These are phyloP conservation scores for Platichthys stellatus DNA, from an alignment of 2,113 vertebrate genomes.

Conservation along the genomic window DNA sequence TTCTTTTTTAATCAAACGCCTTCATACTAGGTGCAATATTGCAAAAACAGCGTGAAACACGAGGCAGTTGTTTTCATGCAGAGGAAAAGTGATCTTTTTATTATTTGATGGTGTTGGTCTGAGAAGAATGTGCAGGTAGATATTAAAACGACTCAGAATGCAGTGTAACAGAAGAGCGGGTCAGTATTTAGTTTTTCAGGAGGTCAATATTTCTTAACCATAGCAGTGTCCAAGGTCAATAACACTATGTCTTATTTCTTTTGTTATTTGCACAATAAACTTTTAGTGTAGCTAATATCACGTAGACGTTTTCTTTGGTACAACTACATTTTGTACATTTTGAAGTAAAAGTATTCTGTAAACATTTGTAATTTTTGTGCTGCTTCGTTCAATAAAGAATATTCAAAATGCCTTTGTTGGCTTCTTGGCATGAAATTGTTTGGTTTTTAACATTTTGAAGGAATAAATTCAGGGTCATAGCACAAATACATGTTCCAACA, in stretches of 20 bases:
- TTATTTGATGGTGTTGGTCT: constrained; percentile 17
- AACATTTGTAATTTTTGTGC: constrained; percentile 64
- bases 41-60: constrained; percentile 4
- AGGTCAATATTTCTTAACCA: constrained; percentile 54
- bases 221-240: constrained; percentile 54
- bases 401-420: constrained; percentile 33
- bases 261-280: constrained; percentile 72
- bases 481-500: no score
- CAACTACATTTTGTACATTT: constrained; percentile 70
- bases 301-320: constrained; percentile 51
- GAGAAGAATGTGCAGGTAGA: constrained; percentile 14
- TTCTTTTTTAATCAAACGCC: constrained; percentile 1
- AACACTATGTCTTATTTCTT: constrained; percentile 63
- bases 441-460: no score
- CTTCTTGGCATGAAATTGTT: not conserved
- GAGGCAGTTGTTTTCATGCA: not conserved
- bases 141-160: constrained; percentile 24
- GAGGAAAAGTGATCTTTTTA: no score
- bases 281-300: constrained; percentile 44
- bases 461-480: not conserved
- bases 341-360: constrained; percentile 63
- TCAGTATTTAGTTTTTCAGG: constrained; percentile 23
- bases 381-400: constrained; percentile 70
- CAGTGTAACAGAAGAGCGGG: not conserved
- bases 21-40: no score